A percentile compares a stretch with the other conserved stretches of the same genome.
phyloP scores from a whole-genome alignment of 2,113 vertebrate species.

The Neotoma lepida region DNA sequence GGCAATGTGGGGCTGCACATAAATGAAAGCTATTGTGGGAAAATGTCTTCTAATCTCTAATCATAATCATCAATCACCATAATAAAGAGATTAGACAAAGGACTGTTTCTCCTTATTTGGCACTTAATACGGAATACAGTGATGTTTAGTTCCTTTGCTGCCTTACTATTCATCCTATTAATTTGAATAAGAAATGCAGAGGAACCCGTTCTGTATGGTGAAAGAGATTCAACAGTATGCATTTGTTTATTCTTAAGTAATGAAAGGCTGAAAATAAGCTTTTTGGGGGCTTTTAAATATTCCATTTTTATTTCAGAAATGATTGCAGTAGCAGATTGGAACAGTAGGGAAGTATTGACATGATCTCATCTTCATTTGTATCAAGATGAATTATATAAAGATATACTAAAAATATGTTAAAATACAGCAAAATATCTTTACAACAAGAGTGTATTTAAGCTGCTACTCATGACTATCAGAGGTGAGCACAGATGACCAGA shows the following conservation, averaged over 20 bases:
- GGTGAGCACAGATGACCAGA: not conserved
- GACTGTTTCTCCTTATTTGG: not conserved
- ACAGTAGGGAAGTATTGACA: not conserved
- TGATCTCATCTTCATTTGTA: not conserved
- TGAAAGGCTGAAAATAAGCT: not conserved
- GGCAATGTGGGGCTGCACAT: not conserved
- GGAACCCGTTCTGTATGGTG: not conserved
- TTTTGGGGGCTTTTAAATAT: not conserved
- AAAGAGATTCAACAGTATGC: not conserved
- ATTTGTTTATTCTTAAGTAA: constrained; percentile 34
- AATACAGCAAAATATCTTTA: not conserved
- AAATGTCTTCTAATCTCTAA: constrained; percentile 59
- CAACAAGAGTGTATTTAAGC: not conserved
- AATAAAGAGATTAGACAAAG: constrained; percentile 38
- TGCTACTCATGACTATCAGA: not conserved
- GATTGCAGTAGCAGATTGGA: not conserved
- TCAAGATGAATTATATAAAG: not conserved
- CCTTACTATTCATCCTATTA: not conserved
- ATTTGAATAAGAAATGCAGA: constrained; percentile 13
- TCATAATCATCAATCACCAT: constrained; percentile 23
- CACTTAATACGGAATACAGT: not conserved
- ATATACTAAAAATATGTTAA: not conserved
- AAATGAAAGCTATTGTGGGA: constrained; percentile 34
- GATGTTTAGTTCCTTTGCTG: not conserved
- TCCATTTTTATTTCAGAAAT: constrained; percentile 35